A percentile compares a stretch with the other conserved stretches of the same genome.
phyloP scores from a whole-genome alignment of 2,113 vertebrate genomes.

The Amphiprion ocellaris region DNA sequence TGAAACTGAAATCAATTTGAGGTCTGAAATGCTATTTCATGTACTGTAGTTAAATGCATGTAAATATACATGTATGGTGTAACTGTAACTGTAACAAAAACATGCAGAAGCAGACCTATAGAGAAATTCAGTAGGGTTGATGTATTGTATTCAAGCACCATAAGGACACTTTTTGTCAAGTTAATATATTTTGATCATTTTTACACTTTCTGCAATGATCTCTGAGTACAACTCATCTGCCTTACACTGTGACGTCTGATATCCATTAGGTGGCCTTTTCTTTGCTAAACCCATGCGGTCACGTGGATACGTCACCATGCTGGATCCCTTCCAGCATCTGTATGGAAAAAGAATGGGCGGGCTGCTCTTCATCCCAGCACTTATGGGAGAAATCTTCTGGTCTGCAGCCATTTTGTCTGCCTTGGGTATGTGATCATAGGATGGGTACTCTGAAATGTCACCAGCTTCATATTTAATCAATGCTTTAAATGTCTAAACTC shows the following conservation, averaged over 20 bases:
- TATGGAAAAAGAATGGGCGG: constrained; percentile 98
- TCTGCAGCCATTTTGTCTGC: constrained; percentile 98
- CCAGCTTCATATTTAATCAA: not conserved
- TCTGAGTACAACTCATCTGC: not conserved
- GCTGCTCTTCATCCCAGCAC: constrained; percentile 94
- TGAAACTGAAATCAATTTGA: too few relatives aligned
- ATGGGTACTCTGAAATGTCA: not conserved
- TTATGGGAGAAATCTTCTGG: constrained; percentile 99
- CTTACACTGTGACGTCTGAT: constrained; percentile 21
- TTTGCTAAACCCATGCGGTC: constrained; percentile 99
- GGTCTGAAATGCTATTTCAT: too few relatives aligned
- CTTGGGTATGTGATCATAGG: constrained; percentile 86
- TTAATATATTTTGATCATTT: not conserved
- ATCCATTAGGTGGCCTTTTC: constrained; percentile 92
- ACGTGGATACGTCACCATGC: constrained; percentile 96
- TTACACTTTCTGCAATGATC: not conserved
- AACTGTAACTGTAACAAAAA: too few relatives aligned
- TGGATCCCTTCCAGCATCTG: constrained; percentile 97
- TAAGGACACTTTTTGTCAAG: not conserved
- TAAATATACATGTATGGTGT: too few relatives aligned
- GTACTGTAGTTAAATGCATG: too few relatives aligned
- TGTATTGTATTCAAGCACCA: not conserved
- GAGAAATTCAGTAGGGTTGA: too few relatives aligned
- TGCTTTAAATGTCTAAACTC: not conserved
- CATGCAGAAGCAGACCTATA: too few relatives aligned